These are phyloP conservation scores for Coenonympha arcania DNA, from an alignment of 2,888 invertebrate species.

Conservation along the genomic window DNA sequence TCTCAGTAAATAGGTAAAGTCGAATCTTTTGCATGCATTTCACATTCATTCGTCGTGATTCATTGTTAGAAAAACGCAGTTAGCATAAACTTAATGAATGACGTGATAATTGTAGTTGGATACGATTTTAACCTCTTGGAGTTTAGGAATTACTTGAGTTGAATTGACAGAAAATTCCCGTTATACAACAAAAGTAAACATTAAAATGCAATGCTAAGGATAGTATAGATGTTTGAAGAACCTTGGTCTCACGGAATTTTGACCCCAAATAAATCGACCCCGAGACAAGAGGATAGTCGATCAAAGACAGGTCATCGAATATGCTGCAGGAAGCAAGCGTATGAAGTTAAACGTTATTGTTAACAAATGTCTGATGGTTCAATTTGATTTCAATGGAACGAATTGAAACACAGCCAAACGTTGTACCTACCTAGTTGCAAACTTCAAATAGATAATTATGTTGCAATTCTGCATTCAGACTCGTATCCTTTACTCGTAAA, in stretches of 20 bases:
- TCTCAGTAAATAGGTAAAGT: background rate
- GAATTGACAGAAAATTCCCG: too few species aligned
- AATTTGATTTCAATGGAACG: background rate
- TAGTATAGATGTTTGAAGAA: too few species aligned
- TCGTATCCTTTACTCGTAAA: background rate
- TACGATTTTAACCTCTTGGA: background rate
- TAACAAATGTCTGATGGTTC: conserved; percentile 2
- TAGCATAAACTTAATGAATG: background rate
- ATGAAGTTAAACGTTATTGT: background rate
- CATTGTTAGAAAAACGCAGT: conserved; percentile 2
- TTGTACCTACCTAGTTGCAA: background rate
- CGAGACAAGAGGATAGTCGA: too few species aligned
- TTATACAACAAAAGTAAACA: too few species aligned
- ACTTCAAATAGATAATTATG: background rate
- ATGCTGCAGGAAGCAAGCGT: too few species aligned
- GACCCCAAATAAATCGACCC: too few species aligned
- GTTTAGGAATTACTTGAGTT: too few species aligned
- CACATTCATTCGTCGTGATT: background rate
- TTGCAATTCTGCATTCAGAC: background rate
- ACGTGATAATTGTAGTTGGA: background rate
- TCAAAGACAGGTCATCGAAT: too few species aligned
- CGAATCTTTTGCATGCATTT: background rate
- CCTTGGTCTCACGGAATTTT: too few species aligned
- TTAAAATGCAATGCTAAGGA: too few species aligned
- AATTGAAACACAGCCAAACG: conserved; percentile 17